Percentiles rank a stretch among this genome's conserved stretches.
Conservation (phyloP, 2,797 vertebrate species). For the Pyrocephalus nanus region DNA sequence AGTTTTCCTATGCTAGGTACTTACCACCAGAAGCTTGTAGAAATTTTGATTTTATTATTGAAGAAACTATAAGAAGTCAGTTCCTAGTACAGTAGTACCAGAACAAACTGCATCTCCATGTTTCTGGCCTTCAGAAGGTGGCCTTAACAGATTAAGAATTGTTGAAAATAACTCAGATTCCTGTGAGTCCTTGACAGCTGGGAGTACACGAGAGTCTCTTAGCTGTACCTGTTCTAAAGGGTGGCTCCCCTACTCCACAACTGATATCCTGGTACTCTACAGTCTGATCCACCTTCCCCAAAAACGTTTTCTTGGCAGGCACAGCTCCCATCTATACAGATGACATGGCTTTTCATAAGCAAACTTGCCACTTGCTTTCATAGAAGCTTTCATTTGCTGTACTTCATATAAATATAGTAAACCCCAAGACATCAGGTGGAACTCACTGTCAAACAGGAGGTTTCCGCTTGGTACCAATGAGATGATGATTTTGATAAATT, state of each 20-base stretch:
- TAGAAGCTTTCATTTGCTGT: background rate
- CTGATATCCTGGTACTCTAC: background rate
- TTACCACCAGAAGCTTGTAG: background rate
- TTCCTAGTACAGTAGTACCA: background rate
- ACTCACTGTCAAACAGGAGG: background rate
- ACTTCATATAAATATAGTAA: background rate
- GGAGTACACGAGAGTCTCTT: background rate
- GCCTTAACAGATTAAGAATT: background rate
- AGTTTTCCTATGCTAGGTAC: background rate
- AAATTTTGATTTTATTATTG: background rate
- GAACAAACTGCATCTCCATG: background rate
- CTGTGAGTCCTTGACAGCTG: background rate
- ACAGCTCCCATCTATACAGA: background rate
- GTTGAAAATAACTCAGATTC: background rate
- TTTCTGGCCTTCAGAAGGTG: background rate
- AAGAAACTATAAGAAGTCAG: background rate
- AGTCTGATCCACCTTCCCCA: background rate
- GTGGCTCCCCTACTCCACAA: background rate
- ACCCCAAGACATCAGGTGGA: background rate
- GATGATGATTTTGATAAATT: background rate
- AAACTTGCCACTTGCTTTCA: background rate
- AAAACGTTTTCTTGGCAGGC: background rate
- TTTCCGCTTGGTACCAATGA: background rate
- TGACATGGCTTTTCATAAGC: background rate
- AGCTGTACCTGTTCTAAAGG: background rate